Conservation (phyloP, 1,140 invertebrate genomes). For the Campoletis sonorensis region DNA sequence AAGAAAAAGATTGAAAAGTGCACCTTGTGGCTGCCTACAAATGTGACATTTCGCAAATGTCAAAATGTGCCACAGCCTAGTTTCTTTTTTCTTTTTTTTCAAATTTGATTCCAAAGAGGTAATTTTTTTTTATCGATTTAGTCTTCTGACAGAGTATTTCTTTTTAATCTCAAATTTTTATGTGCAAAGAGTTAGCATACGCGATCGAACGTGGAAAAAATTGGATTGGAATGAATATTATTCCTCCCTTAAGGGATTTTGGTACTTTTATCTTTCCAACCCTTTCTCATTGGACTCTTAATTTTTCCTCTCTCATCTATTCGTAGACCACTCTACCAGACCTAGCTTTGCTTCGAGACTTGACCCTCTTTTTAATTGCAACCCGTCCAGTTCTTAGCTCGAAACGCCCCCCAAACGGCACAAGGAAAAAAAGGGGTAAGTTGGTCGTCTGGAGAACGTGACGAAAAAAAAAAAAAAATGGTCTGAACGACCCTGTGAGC, state of each 20-base stretch:
- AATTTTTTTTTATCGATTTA: too few species aligned
- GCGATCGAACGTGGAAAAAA: too few species aligned
- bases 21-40: too few species aligned
- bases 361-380: slow-evolving; percentile 71
- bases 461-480: slow-evolving; percentile 34
- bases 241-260: neutral
- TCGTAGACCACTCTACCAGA: slow-evolving; percentile 40
- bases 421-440: neutral
- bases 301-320: neutral
- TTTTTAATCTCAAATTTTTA: too few species aligned
- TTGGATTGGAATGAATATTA: too few species aligned
- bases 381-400: neutral
- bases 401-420: slow-evolving; percentile 50
- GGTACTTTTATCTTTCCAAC: neutral
- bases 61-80: too few species aligned
- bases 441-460: neutral
- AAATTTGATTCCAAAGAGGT: too few species aligned
- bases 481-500: neutral
- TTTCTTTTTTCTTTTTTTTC: too few species aligned
- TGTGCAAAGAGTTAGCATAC: too few species aligned
- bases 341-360: slow-evolving; percentile 58
- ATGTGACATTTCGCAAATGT: too few species aligned
- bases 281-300: neutral
- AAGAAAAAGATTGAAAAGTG: too few species aligned
- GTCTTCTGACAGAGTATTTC: too few species aligned